phyloP scores from a whole-genome alignment of 2,888 invertebrate genomes.

The Lacanobia wlatinum region DNA sequence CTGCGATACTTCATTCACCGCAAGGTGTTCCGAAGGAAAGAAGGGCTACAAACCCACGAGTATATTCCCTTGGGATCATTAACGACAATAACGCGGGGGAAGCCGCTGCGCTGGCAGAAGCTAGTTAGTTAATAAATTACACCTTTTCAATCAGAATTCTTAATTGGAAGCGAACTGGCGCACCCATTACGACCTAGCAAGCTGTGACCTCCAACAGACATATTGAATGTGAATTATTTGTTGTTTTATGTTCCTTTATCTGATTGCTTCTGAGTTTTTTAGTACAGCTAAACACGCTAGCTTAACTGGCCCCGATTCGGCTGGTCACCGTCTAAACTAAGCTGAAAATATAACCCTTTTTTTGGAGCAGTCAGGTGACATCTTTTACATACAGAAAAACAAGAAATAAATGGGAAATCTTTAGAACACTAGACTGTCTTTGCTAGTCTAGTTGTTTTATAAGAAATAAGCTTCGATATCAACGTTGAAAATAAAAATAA shows the following conservation, averaged over 20 bases:
- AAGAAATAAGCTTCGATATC: neutral
- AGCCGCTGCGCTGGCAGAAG: too few relatives aligned
- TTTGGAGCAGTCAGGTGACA: neutral
- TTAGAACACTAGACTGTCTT: neutral
- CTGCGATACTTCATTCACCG: slow-evolving; percentile 96
- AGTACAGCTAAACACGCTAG: slow-evolving; percentile 37
- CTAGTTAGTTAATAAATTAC: slow-evolving; percentile 8
- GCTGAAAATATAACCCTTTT: neutral
- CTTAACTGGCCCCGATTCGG: neutral
- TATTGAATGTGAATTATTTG: slow-evolving; percentile 47
- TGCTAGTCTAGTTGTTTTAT: neutral
- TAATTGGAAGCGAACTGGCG: slow-evolving; percentile 30
- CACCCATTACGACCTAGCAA: slow-evolving; percentile 6
- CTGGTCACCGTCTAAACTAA: neutral
- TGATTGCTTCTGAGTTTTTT: slow-evolving; percentile 33
- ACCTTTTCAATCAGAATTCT: slow-evolving; percentile 36
- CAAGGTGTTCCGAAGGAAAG: slow-evolving; percentile 97
- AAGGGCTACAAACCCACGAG: slow-evolving; percentile 87
- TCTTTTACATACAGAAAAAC: neutral
- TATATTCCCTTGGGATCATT: too few relatives aligned
- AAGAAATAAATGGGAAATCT: neutral
- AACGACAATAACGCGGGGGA: too few relatives aligned
- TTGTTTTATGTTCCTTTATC: slow-evolving; percentile 31
- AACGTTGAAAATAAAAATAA: neutral
- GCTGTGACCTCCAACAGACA: slow-evolving; percentile 33